These are phyloP conservation scores for Eurytoma californica DNA, from an alignment of 2,888 invertebrate species.

Conservation along the genomic window DNA sequence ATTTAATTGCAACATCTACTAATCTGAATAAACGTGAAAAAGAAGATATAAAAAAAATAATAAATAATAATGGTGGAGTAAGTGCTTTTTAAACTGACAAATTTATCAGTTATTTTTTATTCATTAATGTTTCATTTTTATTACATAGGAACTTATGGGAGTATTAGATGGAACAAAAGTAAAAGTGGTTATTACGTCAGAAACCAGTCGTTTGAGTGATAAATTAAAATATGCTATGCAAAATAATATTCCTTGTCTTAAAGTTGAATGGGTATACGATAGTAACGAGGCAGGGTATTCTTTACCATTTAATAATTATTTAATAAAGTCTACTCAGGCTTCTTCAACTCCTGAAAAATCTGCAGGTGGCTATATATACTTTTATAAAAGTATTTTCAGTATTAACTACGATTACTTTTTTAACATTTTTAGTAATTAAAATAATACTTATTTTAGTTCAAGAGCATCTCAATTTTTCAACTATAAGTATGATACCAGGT, in stretches of 20 bases:
- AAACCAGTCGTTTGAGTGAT: conserved; percentile 77
- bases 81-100: conserved; percentile 48
- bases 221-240: conserved; percentile 81
- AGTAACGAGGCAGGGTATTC: conserved; percentile 85
- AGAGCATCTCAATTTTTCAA: conserved; percentile 75
- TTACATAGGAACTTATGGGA: conserved; percentile 75
- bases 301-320: conserved; percentile 79
- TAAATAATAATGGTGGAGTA: conserved; percentile 85
- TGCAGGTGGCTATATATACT: conserved; percentile 58
- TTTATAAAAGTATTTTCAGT: conserved; percentile 49
- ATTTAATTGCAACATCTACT: conserved; percentile 86
- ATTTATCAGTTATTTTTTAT: not conserved
- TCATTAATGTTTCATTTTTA: conserved; percentile 32
- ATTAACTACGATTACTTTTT: conserved; percentile 30
- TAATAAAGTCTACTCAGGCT: conserved; percentile 77
- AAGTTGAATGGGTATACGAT: conserved; percentile 87
- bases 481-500: conserved; percentile 74
- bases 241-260: conserved; percentile 83
- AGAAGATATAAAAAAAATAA: conserved; percentile 80
- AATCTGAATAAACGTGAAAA: conserved; percentile 82
- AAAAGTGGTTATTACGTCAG: conserved; percentile 76
- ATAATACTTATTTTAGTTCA: conserved; percentile 58
- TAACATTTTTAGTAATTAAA: not conserved
- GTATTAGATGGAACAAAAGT: conserved; percentile 78
- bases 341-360: conserved; percentile 84